Percentiles rank a stretch among this genome's conserved stretches.
These are phyloP conservation scores for Epinephelus coioides DNA, from an alignment of 2,797 vertebrate species.

Conservation along the genomic window DNA sequence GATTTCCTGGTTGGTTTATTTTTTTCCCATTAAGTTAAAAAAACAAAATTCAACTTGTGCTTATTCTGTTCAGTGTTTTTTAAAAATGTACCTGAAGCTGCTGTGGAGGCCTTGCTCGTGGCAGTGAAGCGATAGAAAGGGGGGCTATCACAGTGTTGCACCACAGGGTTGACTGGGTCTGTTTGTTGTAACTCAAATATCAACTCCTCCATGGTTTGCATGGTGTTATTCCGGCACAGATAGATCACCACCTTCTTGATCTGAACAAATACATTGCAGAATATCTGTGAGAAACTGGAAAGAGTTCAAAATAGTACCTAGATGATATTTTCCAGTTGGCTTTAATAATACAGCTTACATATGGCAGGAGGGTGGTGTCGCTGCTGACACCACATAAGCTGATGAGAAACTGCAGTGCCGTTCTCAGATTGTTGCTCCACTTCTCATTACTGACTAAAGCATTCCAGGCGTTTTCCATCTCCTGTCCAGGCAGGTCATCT, in stretches of 20 bases:
- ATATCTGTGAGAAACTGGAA: constrained; percentile 6
- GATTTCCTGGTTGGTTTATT: constrained; percentile 19
- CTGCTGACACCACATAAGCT: constrained; percentile 98
- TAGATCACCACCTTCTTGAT: constrained; percentile 99
- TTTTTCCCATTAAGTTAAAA: constrained; percentile 1
- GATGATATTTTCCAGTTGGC: neutral
- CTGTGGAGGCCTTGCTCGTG: constrained; percentile 92
- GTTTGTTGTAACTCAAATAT: constrained; percentile 97
- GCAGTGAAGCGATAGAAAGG: constrained; percentile 96
- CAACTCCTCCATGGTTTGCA: constrained; percentile 97
- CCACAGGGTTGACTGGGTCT: constrained; percentile 95
- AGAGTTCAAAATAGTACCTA: neutral
- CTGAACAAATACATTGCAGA: constrained; percentile 76
- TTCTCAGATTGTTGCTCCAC: constrained; percentile 96
- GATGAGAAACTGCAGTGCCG: constrained; percentile 96
- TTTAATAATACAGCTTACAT: constrained; percentile 82
- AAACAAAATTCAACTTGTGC: neutral
- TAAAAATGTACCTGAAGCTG: constrained; percentile 89
- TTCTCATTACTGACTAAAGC: constrained; percentile 96
- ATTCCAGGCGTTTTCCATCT: constrained; percentile 99
- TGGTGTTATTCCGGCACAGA: constrained; percentile 97
- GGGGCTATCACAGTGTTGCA: constrained; percentile 96
- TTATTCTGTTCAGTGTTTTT: neutral
- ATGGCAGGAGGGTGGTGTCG: constrained; percentile 94
- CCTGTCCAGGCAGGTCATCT: constrained; percentile 95